These are phyloP conservation scores for Euleptes europaea DNA, from an alignment of 2,113 vertebrate genomes.

Conservation along the genomic window DNA sequence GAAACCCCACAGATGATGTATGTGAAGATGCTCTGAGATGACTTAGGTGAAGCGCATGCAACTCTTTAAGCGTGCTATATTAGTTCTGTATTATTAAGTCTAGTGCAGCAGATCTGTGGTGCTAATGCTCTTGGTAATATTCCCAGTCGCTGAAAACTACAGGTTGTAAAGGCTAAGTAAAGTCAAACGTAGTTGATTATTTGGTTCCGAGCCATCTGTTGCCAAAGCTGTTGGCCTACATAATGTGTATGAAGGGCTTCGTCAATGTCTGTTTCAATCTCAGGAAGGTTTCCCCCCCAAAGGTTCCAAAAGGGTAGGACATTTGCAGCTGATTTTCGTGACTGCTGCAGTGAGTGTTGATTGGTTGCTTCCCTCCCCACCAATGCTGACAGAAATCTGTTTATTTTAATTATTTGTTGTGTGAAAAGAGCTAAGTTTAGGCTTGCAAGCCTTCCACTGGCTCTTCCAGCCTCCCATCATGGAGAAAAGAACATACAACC, in stretches of 20 bases:
- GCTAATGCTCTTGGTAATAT: slow-evolving; percentile 22
- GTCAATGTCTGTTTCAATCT: background rate
- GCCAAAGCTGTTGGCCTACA: slow-evolving; percentile 8
- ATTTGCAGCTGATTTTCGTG: background rate
- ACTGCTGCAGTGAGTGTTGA: too few relatives aligned
- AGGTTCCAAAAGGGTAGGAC: background rate
- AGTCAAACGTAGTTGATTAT: background rate
- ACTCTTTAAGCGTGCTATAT: background rate
- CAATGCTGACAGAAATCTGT: too few relatives aligned
- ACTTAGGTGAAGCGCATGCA: background rate
- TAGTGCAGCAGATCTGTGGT: background rate
- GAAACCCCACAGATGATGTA: too few relatives aligned
- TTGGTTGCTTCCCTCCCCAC: background rate
- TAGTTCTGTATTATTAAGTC: background rate
- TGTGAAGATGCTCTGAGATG: too few relatives aligned
- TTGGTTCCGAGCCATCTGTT: background rate
- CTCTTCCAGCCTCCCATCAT: background rate
- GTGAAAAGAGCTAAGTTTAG: background rate
- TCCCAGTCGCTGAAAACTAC: background rate
- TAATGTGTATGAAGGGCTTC: background rate
- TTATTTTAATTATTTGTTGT: background rate
- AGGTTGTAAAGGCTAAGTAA: background rate
- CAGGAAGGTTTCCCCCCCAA: background rate
- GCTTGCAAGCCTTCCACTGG: background rate
- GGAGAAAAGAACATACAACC: background rate